phyloP scores from a whole-genome alignment of 2,888 invertebrate species.

The Drosophila neotestacea region DNA sequence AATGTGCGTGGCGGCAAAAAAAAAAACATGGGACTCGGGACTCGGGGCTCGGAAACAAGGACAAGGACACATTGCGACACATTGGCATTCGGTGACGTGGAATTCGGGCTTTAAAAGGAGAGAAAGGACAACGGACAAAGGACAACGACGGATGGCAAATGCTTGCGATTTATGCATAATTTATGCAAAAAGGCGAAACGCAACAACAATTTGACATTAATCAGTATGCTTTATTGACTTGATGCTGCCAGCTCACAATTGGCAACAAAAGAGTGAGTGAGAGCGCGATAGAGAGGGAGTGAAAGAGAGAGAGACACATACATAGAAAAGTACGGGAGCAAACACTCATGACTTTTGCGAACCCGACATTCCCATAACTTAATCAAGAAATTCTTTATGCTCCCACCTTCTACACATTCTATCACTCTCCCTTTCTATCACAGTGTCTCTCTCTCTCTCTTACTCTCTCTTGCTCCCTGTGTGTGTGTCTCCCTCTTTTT shows the following conservation, averaged over 20 bases:
- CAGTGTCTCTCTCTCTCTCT: background rate
- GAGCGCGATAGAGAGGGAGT: conserved; percentile 7
- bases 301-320: background rate
- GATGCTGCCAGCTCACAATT: conserved; percentile 30
- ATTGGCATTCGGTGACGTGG: conserved; percentile 26
- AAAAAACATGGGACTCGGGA: conserved; percentile 11
- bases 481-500: background rate
- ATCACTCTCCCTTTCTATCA: conserved; percentile 1
- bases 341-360: conserved; percentile 43
- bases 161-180: conserved; percentile 71
- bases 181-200: conserved; percentile 60
- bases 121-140: background rate
- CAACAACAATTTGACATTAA: conserved; percentile 72
- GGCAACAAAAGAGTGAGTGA: conserved; percentile 12
- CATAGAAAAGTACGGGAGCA: conserved; percentile 1
- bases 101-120: background rate
- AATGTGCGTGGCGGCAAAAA: conserved; percentile 33
- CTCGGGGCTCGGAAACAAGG: conserved; percentile 2
- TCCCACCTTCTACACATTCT: conserved; percentile 4
- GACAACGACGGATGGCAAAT: conserved; percentile 43
- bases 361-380: conserved; percentile 71
- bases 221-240: conserved; percentile 75
- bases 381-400: conserved; percentile 76
- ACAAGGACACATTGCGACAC: conserved; percentile 42
- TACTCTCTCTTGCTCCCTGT: background rate